Percentiles rank a stretch among this genome's conserved stretches.
phyloP scores from a whole-genome alignment of 2,113 vertebrate genomes.

The Corydoras sp. region DNA sequence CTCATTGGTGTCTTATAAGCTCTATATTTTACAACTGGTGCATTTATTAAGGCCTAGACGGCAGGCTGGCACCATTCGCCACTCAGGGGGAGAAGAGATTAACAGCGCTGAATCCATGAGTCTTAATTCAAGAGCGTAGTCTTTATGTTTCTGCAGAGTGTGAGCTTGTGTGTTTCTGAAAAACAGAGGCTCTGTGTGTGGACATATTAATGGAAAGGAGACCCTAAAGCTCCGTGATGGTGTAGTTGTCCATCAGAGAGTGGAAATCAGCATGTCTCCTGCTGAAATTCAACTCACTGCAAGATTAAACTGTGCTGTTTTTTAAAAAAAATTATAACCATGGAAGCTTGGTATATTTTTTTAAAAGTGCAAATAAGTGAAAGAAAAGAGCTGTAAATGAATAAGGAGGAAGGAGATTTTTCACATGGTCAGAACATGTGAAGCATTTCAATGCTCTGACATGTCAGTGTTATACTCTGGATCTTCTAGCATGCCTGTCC shows the following conservation, averaged over 20 bases:
- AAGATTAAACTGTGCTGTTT: no score
- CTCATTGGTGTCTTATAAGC: conserved; percentile 42
- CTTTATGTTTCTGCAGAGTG: not conserved
- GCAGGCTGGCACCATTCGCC: conserved; percentile 30
- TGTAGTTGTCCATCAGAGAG: conserved; percentile 39
- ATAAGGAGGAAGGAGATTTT: conserved; percentile 24
- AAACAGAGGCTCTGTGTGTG: not conserved
- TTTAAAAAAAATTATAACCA: conserved; percentile 23
- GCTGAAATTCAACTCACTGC: no score
- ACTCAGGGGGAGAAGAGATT: not conserved
- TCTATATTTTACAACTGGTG: conserved; percentile 32
- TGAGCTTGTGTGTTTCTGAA: conserved; percentile 13
- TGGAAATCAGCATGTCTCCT: conserved; percentile 29
- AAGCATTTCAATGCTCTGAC: conserved; percentile 39
- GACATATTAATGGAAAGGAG: conserved; percentile 10
- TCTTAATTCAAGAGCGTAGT: no score
- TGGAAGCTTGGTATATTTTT: no score
- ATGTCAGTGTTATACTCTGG: conserved; percentile 31
- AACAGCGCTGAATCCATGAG: no score
- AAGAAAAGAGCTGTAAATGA: conserved; percentile 9
- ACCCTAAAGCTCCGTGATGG: conserved; percentile 23
- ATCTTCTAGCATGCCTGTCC: conserved; percentile 39
- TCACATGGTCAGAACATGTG: conserved; percentile 27
- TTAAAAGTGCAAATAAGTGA: not conserved
- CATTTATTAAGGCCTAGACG: conserved; percentile 39